phyloP scores from a whole-genome alignment of 1,140 invertebrate species.

The Trichogramma pretiosum region DNA sequence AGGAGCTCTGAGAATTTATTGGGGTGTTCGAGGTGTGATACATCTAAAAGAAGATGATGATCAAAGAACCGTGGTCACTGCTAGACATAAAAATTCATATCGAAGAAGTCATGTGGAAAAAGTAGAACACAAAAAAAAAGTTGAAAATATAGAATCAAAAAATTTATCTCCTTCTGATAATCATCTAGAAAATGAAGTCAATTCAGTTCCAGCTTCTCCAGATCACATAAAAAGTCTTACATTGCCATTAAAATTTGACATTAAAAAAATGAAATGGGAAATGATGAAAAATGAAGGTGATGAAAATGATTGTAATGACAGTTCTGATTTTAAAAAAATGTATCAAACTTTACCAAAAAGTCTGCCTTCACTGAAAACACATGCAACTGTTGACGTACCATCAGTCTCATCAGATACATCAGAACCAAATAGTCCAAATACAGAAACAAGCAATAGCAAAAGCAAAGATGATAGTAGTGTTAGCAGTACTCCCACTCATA shows the following conservation, averaged over 20 bases:
- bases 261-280: slow-evolving; percentile 59
- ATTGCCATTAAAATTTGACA: slow-evolving; percentile 59
- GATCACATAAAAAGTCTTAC: slow-evolving; percentile 52
- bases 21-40: slow-evolving; percentile 76
- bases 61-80: slow-evolving; percentile 63
- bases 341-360: slow-evolving; percentile 66
- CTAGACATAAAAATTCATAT: slow-evolving; percentile 61
- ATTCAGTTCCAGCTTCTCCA: slow-evolving; percentile 41
- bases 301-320: slow-evolving; percentile 51
- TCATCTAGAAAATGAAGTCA: slow-evolving; percentile 28
- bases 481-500: slow-evolving; percentile 41
- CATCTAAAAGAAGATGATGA: slow-evolving; percentile 82
- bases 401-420: slow-evolving; percentile 30
- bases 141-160: slow-evolving; percentile 27
- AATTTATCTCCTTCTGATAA: slow-evolving; percentile 25
- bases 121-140: slow-evolving; percentile 30
- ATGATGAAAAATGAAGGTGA: slow-evolving; percentile 66
- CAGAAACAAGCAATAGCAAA: slow-evolving; percentile 31
- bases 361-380: slow-evolving; percentile 50
- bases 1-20: slow-evolving; percentile 72
- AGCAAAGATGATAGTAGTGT: slow-evolving; percentile 31
- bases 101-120: slow-evolving; percentile 37
- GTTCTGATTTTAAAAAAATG: slow-evolving; percentile 56
- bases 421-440: slow-evolving; percentile 28
- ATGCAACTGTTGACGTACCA: slow-evolving; percentile 33